Conservation (phyloP, 2,113 vertebrate genomes). For the Corythornis vintsioides region DNA sequence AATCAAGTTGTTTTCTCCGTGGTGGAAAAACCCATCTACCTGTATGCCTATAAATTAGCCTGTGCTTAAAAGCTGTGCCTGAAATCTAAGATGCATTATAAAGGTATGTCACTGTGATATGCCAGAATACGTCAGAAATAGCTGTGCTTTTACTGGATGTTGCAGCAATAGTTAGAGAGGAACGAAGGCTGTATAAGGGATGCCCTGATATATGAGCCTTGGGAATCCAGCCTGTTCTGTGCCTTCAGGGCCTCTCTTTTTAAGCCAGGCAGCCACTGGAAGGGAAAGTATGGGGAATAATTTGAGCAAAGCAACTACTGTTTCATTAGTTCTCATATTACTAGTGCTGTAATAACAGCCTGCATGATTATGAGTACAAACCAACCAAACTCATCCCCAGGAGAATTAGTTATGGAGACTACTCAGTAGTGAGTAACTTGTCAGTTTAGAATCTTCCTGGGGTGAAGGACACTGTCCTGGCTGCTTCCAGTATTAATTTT, state of each 20-base stretch:
- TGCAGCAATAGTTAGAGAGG: background rate
- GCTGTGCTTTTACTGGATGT: background rate
- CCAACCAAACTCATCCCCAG: background rate
- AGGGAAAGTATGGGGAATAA: constrained; percentile 36
- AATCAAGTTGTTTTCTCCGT: background rate
- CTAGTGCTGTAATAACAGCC: background rate
- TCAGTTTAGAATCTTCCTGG: background rate
- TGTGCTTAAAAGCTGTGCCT: background rate
- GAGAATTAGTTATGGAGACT: background rate
- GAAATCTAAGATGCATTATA: background rate
- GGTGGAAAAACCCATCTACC: background rate
- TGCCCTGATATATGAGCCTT: background rate
- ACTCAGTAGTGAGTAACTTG: background rate
- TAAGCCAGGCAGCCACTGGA: background rate
- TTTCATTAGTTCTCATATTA: constrained; percentile 34
- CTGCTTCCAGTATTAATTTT: background rate
- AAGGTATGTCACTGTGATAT: background rate
- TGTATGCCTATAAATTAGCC: background rate
- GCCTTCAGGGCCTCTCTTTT: constrained; percentile 30
- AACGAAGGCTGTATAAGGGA: background rate
- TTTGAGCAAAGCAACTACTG: constrained; percentile 38
- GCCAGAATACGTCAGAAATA: background rate
- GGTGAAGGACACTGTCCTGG: background rate
- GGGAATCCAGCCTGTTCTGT: constrained; percentile 2
- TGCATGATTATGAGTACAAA: constrained; percentile 8